A percentile compares a stretch with the other conserved stretches of the same genome.
phyloP scores from a whole-genome alignment of 2,113 vertebrate genomes.

The Gavialis gangeticus region DNA sequence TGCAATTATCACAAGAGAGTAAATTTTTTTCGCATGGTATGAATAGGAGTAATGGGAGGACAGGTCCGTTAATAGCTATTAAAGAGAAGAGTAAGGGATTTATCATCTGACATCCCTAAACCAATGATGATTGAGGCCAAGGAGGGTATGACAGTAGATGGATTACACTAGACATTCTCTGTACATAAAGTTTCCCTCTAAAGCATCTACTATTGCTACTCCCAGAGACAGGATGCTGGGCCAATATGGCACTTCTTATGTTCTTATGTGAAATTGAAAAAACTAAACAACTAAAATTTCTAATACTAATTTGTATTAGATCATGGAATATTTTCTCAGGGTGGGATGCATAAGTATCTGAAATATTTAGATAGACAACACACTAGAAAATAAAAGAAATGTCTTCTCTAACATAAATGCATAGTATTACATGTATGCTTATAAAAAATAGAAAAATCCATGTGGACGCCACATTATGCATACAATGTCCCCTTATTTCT shows the following conservation, averaged over 20 bases:
- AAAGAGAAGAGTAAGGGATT: too few species aligned
- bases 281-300: not conserved
- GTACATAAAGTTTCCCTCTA: too few species aligned
- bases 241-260: too few species aligned
- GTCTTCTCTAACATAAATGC: not conserved
- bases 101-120: too few species aligned
- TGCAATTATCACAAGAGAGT: not conserved
- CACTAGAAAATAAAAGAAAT: not conserved
- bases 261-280: not conserved
- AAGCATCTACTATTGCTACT: too few species aligned
- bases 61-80: not conserved
- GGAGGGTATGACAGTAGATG: too few species aligned
- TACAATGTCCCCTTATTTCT: not conserved
- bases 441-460: not conserved
- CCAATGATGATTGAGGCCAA: too few species aligned
- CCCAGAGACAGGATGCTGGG: too few species aligned
- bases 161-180: too few species aligned
- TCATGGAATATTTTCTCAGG: not conserved
- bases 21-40: not conserved
- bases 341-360: not conserved
- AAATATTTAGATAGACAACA: not conserved
- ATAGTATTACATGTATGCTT: not conserved
- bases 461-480: not conserved
- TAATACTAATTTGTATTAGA: not conserved
- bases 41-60: not conserved